Evolutionary conservation across 2,888 invertebrate genomes (phyloP), one percentile per base, ranked within the genome.

Genomic region (Odontothrips loti): DNA sequence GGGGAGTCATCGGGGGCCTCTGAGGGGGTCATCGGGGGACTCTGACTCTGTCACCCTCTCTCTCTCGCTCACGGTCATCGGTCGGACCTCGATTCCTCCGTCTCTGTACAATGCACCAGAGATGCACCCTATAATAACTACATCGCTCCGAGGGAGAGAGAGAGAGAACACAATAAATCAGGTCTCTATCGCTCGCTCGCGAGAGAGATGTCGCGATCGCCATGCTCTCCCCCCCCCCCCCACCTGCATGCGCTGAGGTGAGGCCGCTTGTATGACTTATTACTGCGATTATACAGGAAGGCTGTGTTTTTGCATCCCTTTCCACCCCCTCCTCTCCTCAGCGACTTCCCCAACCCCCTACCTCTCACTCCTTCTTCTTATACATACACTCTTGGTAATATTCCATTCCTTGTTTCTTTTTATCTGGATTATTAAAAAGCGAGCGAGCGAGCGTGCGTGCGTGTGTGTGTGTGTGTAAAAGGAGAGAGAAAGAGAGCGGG

Each of bases 391-490:
- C 58, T 58, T 43, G 34, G 34, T 6, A 43, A 43, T 43, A 58
- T 58, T n/a, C 15, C 58, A 10, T 27, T 75, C 68, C 68, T 75
- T 75, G 68, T 75, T 9, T 75, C 12, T 43, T 43, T 43, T 75
- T 27, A 75, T 75, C 68, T 75, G 68, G 23, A 27, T 23, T 75
- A 75, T 75, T 75, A 75, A 75, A 75, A 75, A 75, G 34, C 68
- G 68, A 75, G 58, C 58, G 58, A 11, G 58, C 34, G 34, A n/a
- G n/a, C n/a, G n/a, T n/a, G n/a, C n/a, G n/a, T n/a, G n/a, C n/a
- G n/a, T n/a, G n/a, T n/a, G n/a, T n/a, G 3, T 43, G 34, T 43
- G 34, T 6, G 34, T 43, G 34, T 6, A 4, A 43, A 43, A 43
- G 34, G 34, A 43, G 34, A 43, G 34, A 43, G 34, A 43, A 6